Evolutionary conservation across 2,888 invertebrate genomes (phyloP).

Genomic region (Stenolophus ochropezus): DNA sequence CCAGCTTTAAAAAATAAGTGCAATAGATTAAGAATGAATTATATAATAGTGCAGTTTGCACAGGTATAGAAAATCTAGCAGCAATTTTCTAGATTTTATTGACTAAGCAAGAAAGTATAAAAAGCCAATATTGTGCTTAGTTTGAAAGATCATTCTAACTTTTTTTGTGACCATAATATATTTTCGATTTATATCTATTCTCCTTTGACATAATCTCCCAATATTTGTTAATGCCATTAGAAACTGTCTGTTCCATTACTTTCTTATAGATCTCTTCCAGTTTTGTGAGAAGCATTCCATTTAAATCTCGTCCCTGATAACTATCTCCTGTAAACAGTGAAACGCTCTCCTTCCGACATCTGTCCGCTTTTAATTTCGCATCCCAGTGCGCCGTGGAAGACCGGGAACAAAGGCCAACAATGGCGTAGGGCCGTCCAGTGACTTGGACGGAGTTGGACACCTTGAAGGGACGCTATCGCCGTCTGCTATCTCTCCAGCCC

Average conservation of each 20-base stretch:
- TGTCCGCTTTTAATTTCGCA: constrained; percentile 59
- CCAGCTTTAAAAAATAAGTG: too few relatives aligned
- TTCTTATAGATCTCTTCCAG: not conserved
- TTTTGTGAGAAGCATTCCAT: not conserved
- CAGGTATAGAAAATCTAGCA: too few relatives aligned
- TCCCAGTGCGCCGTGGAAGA: constrained; percentile 7
- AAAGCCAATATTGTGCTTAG: too few relatives aligned
- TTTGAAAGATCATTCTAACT: too few relatives aligned
- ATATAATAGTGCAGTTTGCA: too few relatives aligned
- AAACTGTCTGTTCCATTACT: not conserved
- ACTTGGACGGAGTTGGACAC: not conserved
- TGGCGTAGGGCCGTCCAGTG: constrained; percentile 18
- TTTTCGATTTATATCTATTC: not conserved
- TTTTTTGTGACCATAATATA: too few relatives aligned
- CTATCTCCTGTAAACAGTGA: not conserved
- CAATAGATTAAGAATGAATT: too few relatives aligned
- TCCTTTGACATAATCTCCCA: not conserved
- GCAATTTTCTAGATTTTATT: too few relatives aligned
- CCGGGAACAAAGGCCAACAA: constrained; percentile 36
- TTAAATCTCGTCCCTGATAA: not conserved
- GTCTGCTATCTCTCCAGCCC: constrained; percentile 64
- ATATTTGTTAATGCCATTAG: not conserved
- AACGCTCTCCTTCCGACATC: constrained; percentile 28
- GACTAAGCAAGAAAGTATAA: too few relatives aligned
- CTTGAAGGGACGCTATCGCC: constrained; percentile 34